These are phyloP conservation scores for Sinodicranocentrus sp. DNA, from an alignment of 2,888 invertebrate genomes.

Conservation along the genomic window DNA sequence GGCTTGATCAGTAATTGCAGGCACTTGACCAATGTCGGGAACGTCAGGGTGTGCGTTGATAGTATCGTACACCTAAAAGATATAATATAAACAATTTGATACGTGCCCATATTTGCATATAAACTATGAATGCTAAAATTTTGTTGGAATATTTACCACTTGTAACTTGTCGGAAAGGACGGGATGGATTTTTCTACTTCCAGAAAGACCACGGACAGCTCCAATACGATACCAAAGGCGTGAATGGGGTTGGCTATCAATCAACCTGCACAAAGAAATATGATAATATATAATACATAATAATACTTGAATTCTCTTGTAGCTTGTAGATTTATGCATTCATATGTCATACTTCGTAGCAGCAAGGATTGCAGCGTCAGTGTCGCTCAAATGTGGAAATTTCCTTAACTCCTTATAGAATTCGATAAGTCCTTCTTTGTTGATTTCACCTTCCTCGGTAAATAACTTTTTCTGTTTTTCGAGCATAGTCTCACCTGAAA, in stretches of 20 bases:
- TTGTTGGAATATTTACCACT: constrained; percentile 78
- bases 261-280: constrained; percentile 77
- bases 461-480: constrained; percentile 77
- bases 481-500: constrained; percentile 78
- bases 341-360: constrained; percentile 80
- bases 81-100: too few relatives aligned
- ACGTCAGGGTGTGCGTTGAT: constrained; percentile 78
- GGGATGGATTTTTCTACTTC: constrained; percentile 80
- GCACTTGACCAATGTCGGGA: constrained; percentile 77
- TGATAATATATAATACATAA: too few relatives aligned
- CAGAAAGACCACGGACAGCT: constrained; percentile 79
- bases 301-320: too few relatives aligned
- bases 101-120: neutral
- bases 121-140: neutral
- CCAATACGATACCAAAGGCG: constrained; percentile 82
- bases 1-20: constrained; percentile 67
- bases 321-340: too few relatives aligned
- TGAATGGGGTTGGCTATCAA: constrained; percentile 80
- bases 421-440: constrained; percentile 79
- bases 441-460: constrained; percentile 78
- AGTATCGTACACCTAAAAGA: constrained; percentile 79
- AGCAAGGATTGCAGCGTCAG: constrained; percentile 81
- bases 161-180: constrained; percentile 79
- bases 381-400: constrained; percentile 80
- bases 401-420: constrained; percentile 80